Conservation (phyloP, 2,113 vertebrate species). For the Stigmatopora argus region DNA sequence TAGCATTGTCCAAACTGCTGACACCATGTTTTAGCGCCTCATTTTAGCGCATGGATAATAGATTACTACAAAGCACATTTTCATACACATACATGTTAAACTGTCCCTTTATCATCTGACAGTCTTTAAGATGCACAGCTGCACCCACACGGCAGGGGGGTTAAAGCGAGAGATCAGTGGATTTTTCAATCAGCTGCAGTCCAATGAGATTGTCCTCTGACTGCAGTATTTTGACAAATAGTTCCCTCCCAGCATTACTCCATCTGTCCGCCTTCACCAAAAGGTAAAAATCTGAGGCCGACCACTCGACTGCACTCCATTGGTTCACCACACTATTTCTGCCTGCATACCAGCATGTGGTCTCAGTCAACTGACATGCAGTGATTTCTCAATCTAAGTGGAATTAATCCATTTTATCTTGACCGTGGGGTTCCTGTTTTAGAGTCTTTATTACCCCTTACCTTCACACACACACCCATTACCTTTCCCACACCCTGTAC, state of each 20-base stretch:
- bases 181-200: constrained; percentile 47
- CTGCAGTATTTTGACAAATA: constrained; percentile 37
- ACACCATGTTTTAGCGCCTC: background rate
- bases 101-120: constrained; percentile 26
- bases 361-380: constrained; percentile 53
- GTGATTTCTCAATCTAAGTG: constrained; percentile 64
- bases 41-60: background rate
- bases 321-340: constrained; percentile 37
- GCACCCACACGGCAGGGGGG: constrained; percentile 33
- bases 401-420: constrained; percentile 64
- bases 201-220: constrained; percentile 36
- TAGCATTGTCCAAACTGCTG: background rate
- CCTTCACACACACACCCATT: background rate
- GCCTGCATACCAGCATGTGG: constrained; percentile 43
- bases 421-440: constrained; percentile 41
- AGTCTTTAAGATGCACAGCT: constrained; percentile 40
- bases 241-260: constrained; percentile 35
- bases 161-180: constrained; percentile 21
- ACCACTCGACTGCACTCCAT: constrained; percentile 27
- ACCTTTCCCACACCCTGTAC: constrained; percentile 1
- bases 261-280: constrained; percentile 50
- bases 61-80: background rate
- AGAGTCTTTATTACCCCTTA: constrained; percentile 26
- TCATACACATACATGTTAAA: constrained; percentile 29
- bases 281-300: constrained; percentile 41